These are phyloP conservation scores for Cliona cf. orientalis DNA, from an alignment of 37 sponge, comb jelly and placozoan genomes.

Conservation along the genomic window DNA sequence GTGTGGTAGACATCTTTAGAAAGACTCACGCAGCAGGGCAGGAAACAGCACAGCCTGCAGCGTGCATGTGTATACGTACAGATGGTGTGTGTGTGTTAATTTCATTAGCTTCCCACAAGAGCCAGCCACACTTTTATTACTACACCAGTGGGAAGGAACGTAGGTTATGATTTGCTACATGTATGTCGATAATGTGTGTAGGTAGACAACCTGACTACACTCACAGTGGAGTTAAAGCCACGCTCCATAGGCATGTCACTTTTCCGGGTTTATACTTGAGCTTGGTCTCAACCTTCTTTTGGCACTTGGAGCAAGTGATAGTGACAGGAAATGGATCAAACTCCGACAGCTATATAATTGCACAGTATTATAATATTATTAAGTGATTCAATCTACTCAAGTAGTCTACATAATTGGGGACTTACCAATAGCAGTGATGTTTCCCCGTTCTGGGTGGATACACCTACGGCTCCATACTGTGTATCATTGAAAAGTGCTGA, in stretches of 20 bases:
- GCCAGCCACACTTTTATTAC: background rate
- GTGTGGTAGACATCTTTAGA: conserved; percentile 12
- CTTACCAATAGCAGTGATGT: no score
- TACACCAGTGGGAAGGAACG: background rate
- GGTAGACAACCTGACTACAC: background rate
- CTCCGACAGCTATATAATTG: conserved; percentile 19
- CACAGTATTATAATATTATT: background rate
- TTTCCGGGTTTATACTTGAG: conserved; percentile 29
- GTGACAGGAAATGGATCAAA: conserved; percentile 38
- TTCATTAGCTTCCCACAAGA: background rate
- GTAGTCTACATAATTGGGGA: no score
- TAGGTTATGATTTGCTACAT: background rate
- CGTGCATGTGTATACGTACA: conserved; percentile 33
- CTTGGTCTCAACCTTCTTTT: conserved; percentile 3
- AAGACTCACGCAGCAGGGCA: background rate
- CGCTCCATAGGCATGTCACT: background rate
- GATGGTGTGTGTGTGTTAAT: background rate
- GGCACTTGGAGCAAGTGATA: conserved; percentile 22
- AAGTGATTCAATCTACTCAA: no score
- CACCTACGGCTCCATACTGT: no score
- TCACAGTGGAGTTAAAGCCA: conserved; percentile 11
- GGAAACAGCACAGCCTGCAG: background rate
- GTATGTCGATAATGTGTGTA: background rate
- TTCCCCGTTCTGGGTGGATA: no score
- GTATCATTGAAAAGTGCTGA: no score